Evolutionary conservation across 2,888 invertebrate genomes (phyloP), one percentile per base, ranked within the genome.

Genomic region (Cryptophagus acutangulus): DNA sequence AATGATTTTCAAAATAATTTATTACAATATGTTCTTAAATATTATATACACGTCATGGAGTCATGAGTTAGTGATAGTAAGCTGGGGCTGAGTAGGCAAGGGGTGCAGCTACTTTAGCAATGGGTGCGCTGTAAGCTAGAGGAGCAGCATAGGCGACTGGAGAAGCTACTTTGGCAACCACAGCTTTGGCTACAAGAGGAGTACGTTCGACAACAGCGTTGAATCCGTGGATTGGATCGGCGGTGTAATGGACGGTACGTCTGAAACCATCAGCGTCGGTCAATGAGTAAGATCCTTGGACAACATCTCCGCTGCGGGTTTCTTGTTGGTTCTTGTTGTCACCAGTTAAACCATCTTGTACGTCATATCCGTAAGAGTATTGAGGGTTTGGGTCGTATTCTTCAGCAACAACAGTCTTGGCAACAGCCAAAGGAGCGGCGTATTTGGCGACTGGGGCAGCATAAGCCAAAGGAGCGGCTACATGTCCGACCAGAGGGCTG

Each of bases 201-300:
- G 74, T 72, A 26, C 71, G 72, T 42, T 66, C 68, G 1, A 75
- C 75, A 25, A 74, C 57, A 2, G 76, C 76, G 54, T 74, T 73
- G 63, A 76, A 76, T 40, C 76, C 75, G 44, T 62, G 70, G 51
- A 71, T 70, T n/a, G 69, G 63, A 55, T 74, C 75, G 16, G 75
- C 72, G 40, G 68, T 68, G 60, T 76, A 76, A 15, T 74, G 70
- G 10, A 76, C 76, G 25, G 69, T 65, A 43, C 76, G 70, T 38
- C 66, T 68, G 51, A 68, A 67, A 24, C 75, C 75, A 62, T 75
- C 75, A 16, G 75, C 57, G 45, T 75, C 75, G 48, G 75, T 62
- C 2, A 76, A 57, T 38, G 73, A 71, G 53, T 75, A 76, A 48
- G 67, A 62, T 2, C 75, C 75, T 43, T 72, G 69, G 15, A 75